Percentiles rank a stretch among this genome's conserved stretches.
Evolutionary conservation across 2,888 invertebrate genomes (phyloP).

Genomic region (Pogonocherus hispidulus): DNA sequence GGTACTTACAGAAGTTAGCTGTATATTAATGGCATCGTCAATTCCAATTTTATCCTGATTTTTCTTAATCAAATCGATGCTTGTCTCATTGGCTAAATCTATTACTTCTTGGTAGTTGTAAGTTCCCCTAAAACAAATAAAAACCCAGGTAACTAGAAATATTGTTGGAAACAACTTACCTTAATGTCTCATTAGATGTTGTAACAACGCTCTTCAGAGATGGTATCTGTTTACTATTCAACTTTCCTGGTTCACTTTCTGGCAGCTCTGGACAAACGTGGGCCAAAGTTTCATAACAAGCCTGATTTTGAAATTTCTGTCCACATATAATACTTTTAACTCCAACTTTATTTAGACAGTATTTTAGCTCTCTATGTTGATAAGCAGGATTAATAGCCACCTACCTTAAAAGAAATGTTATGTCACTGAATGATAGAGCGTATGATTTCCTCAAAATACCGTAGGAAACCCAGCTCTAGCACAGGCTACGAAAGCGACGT

Average conservation of each 20-base stretch:
- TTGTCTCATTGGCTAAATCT: slow-evolving; percentile 57
- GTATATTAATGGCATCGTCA: slow-evolving; percentile 81
- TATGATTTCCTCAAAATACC: slow-evolving; percentile 67
- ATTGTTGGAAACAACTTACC: slow-evolving; percentile 68
- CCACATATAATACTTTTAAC: slow-evolving; percentile 78
- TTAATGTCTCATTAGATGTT: slow-evolving; percentile 69
- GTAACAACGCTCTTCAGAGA: slow-evolving; percentile 73
- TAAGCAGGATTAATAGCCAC: slow-evolving; percentile 86
- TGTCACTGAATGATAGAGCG: background rate
- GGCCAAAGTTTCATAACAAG: slow-evolving; percentile 78
- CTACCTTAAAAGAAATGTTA: slow-evolving; percentile 70
- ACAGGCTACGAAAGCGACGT: slow-evolving; percentile 78
- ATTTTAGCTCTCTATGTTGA: slow-evolving; percentile 78
- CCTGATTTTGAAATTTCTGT: slow-evolving; percentile 74
- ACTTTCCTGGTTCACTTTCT: slow-evolving; percentile 67
- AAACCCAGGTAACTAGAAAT: background rate
- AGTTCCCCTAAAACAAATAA: slow-evolving; percentile 66
- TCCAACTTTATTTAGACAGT: slow-evolving; percentile 79
- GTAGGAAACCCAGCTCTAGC: slow-evolving; percentile 80
- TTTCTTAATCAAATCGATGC: slow-evolving; percentile 61
- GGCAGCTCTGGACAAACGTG: slow-evolving; percentile 74
- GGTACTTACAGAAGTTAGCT: slow-evolving; percentile 82
- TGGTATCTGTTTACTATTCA: slow-evolving; percentile 70
- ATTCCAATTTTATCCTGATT: slow-evolving; percentile 73
- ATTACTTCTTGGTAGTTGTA: slow-evolving; percentile 67